These are phyloP conservation scores for Epistrophella euchroma DNA, from an alignment of 2,888 invertebrate species.

Conservation along the genomic window DNA sequence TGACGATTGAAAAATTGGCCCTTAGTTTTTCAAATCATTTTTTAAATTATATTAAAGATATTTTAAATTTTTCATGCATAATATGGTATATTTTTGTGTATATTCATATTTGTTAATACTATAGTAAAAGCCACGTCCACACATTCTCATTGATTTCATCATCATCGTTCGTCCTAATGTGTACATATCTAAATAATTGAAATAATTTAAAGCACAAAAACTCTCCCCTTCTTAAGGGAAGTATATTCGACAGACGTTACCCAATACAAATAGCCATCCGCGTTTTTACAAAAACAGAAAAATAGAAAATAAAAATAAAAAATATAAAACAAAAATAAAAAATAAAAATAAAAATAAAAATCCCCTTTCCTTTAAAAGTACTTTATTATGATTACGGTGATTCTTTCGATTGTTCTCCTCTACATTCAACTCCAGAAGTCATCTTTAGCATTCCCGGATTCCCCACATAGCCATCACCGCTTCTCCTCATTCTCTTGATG, in stretches of 20 bases:
- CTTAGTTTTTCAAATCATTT: too few relatives aligned
- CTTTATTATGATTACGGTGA: slow-evolving; percentile 76
- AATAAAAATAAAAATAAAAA: slow-evolving; percentile 20
- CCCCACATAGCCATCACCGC: slow-evolving; percentile 24
- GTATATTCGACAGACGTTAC: slow-evolving; percentile 70
- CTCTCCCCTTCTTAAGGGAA: slow-evolving; percentile 7
- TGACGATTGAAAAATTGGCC: too few relatives aligned
- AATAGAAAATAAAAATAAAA: slow-evolving; percentile 31
- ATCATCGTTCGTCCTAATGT: slow-evolving; percentile 44
- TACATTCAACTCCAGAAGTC: slow-evolving; percentile 74
- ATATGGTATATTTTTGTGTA: not conserved
- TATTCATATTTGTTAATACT: not conserved
- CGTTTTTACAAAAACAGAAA: slow-evolving; percentile 26
- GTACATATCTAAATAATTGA: slow-evolving; percentile 72
- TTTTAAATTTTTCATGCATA: not conserved
- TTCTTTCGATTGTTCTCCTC: slow-evolving; percentile 76
- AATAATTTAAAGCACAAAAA: slow-evolving; percentile 72
- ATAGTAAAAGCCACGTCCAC: not conserved
- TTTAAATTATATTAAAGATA: too few relatives aligned
- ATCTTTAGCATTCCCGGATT: slow-evolving; percentile 62
- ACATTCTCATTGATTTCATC: slow-evolving; percentile 53
- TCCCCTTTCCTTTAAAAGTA: slow-evolving; percentile 50
- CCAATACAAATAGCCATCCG: slow-evolving; percentile 65
- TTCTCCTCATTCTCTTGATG: not conserved
- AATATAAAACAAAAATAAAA: slow-evolving; percentile 20